Evolutionary conservation across 2,113 vertebrate genomes (phyloP), one percentile per base, ranked within the genome.

Genomic region (Formicarius rufipectus): DNA sequence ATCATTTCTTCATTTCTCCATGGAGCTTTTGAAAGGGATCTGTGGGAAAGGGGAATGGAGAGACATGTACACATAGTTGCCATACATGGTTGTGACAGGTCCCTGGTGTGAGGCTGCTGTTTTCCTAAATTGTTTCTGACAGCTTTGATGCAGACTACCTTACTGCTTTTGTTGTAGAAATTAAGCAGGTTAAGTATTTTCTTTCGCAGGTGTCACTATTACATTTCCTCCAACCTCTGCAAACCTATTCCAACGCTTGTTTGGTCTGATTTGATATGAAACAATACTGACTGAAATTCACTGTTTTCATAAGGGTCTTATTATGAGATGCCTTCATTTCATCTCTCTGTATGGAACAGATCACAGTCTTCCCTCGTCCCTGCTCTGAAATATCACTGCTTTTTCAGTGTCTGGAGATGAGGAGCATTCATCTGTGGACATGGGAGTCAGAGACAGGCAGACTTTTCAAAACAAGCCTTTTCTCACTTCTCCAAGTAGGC

Each of bases 41-140:
- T 0, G 3, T 1, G 4, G 10, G 9, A 13, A 5, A 16, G 23
- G 20, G 13, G 5, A 27, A 13, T 24, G n/a, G 49, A 53, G 42
- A 42, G 19, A 33, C 12, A 2, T 8, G 27, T 27, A 25, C 16
- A 5, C 10, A 1, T 35, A 68, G 28, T n/a, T 56, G 14, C n/a
- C n/a, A 42, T 42, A 42, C 40, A 42, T 42, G 40, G 40, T 42
- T 42, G 5, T 24, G 11, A 28, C 37, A 31, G 14, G 78, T 79
- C 31, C 47, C 50, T 72, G 35, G 28, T 74, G 18, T 35, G 39
- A 91, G 66, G 35, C 39, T 64, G 22, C 71, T 83, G 25, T 53
- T 74, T 44, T 68, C 19, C 37, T 62, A 20, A 25, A 14, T 25
- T 58, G 33, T n/a, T 88, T 88, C 40, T 80, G 79, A 45, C 72